Percentiles rank a stretch among this genome's conserved stretches.
phyloP scores from a whole-genome alignment of 2,113 vertebrate species.

The Clinocottus analis region DNA sequence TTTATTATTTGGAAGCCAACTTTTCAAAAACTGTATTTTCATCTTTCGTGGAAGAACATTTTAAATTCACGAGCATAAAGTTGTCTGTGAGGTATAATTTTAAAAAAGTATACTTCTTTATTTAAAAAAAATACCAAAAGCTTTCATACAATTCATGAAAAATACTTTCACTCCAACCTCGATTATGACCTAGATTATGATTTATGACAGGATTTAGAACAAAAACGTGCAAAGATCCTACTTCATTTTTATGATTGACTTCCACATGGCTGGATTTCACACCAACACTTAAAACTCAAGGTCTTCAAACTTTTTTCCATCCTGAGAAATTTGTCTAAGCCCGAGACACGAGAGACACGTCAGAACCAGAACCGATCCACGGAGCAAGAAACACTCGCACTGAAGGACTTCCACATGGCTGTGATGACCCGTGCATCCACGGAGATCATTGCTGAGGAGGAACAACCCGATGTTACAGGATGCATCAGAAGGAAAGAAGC shows the following conservation, averaged over 20 bases:
- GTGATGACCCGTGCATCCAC: slow-evolving; percentile 41
- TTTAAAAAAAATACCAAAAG: background rate
- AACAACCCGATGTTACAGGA: slow-evolving; percentile 57
- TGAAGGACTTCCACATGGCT: slow-evolving; percentile 73
- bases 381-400: slow-evolving; percentile 50
- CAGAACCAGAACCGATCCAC: slow-evolving; percentile 51
- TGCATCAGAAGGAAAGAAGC: slow-evolving; percentile 28
- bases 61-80: background rate
- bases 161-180: slow-evolving; percentile 6
- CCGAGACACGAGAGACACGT: slow-evolving; percentile 52
- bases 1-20: slow-evolving; percentile 21
- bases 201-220: slow-evolving; percentile 22
- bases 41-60: slow-evolving; percentile 14
- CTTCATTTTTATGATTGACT: slow-evolving; percentile 53
- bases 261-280: slow-evolving; percentile 47
- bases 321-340: slow-evolving; percentile 45
- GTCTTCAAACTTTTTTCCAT: slow-evolving; percentile 40
- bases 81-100: background rate
- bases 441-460: slow-evolving; percentile 45
- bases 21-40: slow-evolving; percentile 8
- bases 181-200: slow-evolving; percentile 26
- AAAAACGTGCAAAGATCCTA: slow-evolving; percentile 20
- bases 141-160: slow-evolving; percentile 8
- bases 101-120: background rate
- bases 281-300: slow-evolving; percentile 25